Evolutionary conservation across 2,797 vertebrate species (phyloP), one percentile per base, ranked within the genome.

Genomic region (Chrosomus eos): DNA sequence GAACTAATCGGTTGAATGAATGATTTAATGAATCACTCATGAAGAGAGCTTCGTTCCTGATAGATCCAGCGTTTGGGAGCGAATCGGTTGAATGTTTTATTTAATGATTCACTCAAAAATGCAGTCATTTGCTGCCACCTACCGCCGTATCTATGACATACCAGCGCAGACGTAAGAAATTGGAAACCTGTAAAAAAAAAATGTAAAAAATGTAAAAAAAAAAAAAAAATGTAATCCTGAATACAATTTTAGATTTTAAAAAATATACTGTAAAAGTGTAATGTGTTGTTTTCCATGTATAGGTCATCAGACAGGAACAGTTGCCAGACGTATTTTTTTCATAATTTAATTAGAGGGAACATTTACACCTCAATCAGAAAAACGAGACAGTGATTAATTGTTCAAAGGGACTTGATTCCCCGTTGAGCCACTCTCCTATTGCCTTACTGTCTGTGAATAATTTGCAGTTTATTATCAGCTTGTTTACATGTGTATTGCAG

Each of bases 361-460:
- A 90, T 90, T 84, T 85, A 93, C 91, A 90, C 88, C 81, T 88
- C 82, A 87, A 78, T 91, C 93, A 91, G 75, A 68, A 88, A 60
- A 90, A 88, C 87, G 85, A 89, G 89, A 87, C 85, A 89, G 89
- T 93, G 90, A 93, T 94, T 92, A 92, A 93, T 91, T 92, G 92
- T 90, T 94, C 89, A 86, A 90, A 90, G 85, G 88, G 80, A 85
- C 86, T 85, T 83, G 80, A 91, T 92, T 91, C 87, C 81, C 85
- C 91, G 36, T 77, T 80, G 82, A 77, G 86, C 60, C 43, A 70
- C 19, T 88, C 73, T 87, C 70, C 43, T 82, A 68, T 87, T 88
- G 90, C 86, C 87, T 85, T 85, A 85, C 84, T 92, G 91, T 92
- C 90, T 87, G 87, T 88, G 85, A 90, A 94, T 94, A 88, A 93